Evolutionary conservation across 2,113 vertebrate genomes (phyloP).

Genomic region (Axis porcinus): DNA sequence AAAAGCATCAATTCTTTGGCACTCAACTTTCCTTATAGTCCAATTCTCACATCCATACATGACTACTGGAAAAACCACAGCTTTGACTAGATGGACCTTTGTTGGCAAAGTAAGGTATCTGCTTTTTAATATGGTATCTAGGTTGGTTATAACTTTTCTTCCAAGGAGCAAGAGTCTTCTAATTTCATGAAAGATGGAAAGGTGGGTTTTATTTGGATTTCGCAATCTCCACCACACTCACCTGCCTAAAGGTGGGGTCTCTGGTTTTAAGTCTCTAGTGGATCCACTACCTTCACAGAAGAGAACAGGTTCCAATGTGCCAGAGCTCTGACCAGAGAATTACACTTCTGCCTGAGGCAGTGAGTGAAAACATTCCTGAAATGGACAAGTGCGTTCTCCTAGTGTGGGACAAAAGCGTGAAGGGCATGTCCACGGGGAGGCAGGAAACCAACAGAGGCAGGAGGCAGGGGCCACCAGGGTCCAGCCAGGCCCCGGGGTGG

Average conservation of each 20-base stretch:
- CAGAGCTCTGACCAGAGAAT: no score
- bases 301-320: no score
- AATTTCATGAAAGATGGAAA: not conserved
- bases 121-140: not conserved
- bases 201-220: not conserved
- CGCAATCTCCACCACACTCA: accelerated
- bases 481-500: not conserved
- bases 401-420: accelerated
- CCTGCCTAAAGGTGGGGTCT: not conserved
- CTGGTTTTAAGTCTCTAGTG: not conserved
- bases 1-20: not conserved
- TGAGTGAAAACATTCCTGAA: not conserved
- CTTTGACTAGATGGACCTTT: not conserved
- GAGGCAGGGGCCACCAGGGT: not conserved
- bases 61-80: not conserved
- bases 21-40: not conserved
- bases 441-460: not conserved
- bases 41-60: not conserved
- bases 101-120: not conserved
- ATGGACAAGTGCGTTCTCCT: not conserved
- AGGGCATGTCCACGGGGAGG: not conserved
- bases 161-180: not conserved
- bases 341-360: not conserved
- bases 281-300: not conserved
- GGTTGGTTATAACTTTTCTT: not conserved